Percentiles rank a stretch among this genome's conserved stretches.
phyloP scores from a whole-genome alignment of 2,797 vertebrate genomes.

The Cyclura pinguis region DNA sequence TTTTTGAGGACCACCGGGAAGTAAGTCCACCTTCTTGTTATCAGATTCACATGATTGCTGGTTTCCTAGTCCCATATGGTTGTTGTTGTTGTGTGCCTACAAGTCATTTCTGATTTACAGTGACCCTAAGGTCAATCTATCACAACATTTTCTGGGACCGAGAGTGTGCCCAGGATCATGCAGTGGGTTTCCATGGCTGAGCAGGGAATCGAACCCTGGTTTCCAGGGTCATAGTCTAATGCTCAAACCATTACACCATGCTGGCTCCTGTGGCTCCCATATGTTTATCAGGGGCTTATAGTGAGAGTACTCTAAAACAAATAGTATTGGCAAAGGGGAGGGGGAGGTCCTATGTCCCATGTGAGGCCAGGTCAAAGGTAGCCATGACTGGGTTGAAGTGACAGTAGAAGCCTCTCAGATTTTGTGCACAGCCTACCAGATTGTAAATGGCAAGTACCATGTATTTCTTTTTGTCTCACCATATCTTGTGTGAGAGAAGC shows the following conservation, averaged over 20 bases:
- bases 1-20: not conserved
- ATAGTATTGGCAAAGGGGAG: not conserved
- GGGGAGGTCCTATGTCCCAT: not conserved
- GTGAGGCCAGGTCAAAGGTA: not conserved
- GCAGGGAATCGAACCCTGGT: too few species aligned
- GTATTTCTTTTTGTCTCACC: not conserved
- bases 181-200: too few species aligned
- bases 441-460: not conserved
- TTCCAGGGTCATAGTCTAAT: too few species aligned
- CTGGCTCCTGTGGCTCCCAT: too few species aligned
- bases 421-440: not conserved
- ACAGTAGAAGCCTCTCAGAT: not conserved
- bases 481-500: not conserved
- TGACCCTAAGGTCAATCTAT: too few species aligned
- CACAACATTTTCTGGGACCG: too few species aligned
- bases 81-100: too few species aligned
- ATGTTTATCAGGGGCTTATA: not conserved
- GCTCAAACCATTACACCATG: too few species aligned
- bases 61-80: not conserved
- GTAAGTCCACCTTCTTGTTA: not conserved
- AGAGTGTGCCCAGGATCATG: too few species aligned
- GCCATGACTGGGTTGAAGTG: too few species aligned
- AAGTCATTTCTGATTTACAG: too few species aligned
- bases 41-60: not conserved
- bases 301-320: not conserved